Evolutionary conservation across 2,888 invertebrate species (phyloP), one percentile per base, ranked within the genome.

Genomic region (Xanthorhoe spadicearia): DNA sequence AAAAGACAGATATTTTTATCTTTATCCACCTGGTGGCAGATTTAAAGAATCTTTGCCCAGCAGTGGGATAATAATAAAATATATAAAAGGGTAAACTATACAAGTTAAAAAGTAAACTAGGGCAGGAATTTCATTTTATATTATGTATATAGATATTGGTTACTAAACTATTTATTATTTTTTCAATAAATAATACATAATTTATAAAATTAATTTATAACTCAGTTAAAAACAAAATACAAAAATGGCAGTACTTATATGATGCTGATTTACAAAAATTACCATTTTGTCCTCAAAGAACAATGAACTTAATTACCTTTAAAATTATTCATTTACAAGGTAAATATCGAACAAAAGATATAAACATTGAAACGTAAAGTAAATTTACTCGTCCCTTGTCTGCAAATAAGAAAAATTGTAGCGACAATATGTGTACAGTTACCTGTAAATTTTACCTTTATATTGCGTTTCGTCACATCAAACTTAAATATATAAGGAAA

Each of bases 241-340:
- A 32, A 4, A 32, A 32, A 0, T 43, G 10, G 13, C 10, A 5
- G 15, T 48, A 15, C n/a, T n/a, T n/a, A n/a, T n/a, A n/a, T n/a
- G n/a, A n/a, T n/a, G n/a, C n/a, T n/a, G n/a, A n/a, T 3, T 46
- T 46, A 7, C 15, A n/a, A 46, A 15, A 46, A 15, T 15, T 48
- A 48, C 5, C 15, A 7, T 13, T 17, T 8, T 17, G 15, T 48
- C 17, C 83, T 80, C 81, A 59, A 64, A 66, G 68, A 70, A 74
- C 72, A 81, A 78, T 80, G 81, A 75, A 79, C 78, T 80, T 85
- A 87, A 88, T 88, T 84, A 87, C 74, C 80, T 72, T 77, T 81
- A 74, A 86, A 88, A 87, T 87, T 84, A 88, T 85, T 88, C 88
- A 86, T 89, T 87, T 87, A 81, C 87, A 76, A 80, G 83, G 77